Evolutionary conservation across 2,797 vertebrate species (phyloP).

Genomic region (Benthosema pterotum): DNA sequence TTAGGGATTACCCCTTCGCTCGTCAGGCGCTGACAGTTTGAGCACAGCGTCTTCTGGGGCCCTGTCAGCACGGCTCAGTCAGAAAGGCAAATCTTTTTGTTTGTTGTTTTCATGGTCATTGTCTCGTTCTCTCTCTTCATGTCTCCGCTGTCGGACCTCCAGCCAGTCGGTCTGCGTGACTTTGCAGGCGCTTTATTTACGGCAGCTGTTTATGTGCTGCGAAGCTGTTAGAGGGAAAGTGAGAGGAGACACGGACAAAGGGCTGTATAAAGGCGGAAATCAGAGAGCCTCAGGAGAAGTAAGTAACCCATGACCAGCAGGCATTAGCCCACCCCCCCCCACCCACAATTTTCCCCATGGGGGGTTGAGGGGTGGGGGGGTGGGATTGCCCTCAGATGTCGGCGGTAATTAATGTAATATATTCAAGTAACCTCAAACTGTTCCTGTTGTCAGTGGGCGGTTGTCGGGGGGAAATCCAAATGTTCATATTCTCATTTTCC

Average conservation of each 20-base stretch:
- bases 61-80: conserved; percentile 41
- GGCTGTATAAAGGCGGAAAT: conserved; percentile 53
- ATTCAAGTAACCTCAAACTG: conserved; percentile 42
- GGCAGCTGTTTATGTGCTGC: conserved; percentile 33
- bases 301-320: conserved; percentile 49
- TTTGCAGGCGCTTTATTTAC: conserved; percentile 41
- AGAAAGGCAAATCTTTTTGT: conserved; percentile 15
- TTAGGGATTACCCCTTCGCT: conserved; percentile 74
- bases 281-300: conserved; percentile 49
- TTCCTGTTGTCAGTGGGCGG: conserved; percentile 67
- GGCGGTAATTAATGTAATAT: conserved; percentile 69
- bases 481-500: conserved; percentile 45
- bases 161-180: conserved; percentile 10
- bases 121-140: conserved; percentile 12
- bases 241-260: conserved; percentile 60
- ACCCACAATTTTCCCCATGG: conserved; percentile 32
- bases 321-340: not conserved
- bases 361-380: conserved; percentile 18
- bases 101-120: not conserved
- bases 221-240: conserved; percentile 26
- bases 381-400: conserved; percentile 26
- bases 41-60: conserved; percentile 51
- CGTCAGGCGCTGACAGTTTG: conserved; percentile 73
- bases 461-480: conserved; percentile 33
- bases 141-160: not conserved